These are phyloP conservation scores for Vulpes vulpes DNA, from an alignment of 2,113 vertebrate genomes.

Conservation along the genomic window DNA sequence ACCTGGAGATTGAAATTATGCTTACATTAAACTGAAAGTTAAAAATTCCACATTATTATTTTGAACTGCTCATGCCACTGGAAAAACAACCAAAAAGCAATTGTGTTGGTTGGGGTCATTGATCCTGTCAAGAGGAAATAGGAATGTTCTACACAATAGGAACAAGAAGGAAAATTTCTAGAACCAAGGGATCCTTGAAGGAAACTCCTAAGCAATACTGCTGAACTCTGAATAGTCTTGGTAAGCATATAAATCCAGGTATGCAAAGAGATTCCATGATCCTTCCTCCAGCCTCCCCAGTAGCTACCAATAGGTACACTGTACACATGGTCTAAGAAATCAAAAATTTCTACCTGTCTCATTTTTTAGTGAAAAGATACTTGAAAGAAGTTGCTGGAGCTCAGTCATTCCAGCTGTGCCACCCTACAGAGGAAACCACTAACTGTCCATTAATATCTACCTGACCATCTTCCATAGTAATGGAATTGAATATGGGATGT, in stretches of 20 bases:
- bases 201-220: not conserved
- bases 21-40: not conserved
- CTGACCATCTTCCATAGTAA: not conserved
- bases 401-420: not conserved
- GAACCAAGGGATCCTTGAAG: not conserved
- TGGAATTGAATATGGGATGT: not conserved
- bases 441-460: not conserved
- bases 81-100: not conserved
- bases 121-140: not conserved
- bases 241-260: not conserved
- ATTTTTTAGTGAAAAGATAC: not conserved
- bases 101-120: not conserved
- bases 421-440: not conserved
- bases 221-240: not conserved
- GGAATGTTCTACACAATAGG: not conserved
- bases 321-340: not conserved
- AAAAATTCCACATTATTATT: not conserved
- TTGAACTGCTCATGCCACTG: conserved; percentile 1
- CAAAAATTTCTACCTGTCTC: not conserved
- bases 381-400: not conserved
- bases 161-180: not conserved
- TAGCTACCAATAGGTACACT: not conserved
- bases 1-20: not conserved
- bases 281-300: not conserved
- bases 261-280: not conserved